Percentiles rank a stretch among this genome's conserved stretches.
Evolutionary conservation across 2,797 vertebrate genomes (phyloP).

Genomic region (Poecilia velifera): DNA sequence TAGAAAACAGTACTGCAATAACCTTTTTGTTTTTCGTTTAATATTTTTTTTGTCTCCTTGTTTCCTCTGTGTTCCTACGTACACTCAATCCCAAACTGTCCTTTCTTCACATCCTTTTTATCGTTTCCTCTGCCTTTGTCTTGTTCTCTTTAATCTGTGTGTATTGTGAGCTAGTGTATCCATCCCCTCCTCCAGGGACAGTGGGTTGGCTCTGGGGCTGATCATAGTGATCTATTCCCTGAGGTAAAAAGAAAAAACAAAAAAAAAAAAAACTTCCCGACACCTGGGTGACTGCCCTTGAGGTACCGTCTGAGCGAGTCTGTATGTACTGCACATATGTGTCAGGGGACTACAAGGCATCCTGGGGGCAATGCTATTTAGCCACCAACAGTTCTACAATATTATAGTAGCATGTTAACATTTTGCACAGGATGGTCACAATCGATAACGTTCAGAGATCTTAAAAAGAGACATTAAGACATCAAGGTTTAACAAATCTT

Average conservation of each 20-base stretch:
- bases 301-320: slow-evolving; percentile 21
- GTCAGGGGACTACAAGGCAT: slow-evolving; percentile 69
- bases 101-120: slow-evolving; percentile 9
- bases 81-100: slow-evolving; percentile 24
- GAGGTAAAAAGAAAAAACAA: slow-evolving; percentile 33
- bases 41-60: neutral
- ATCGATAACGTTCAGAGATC: neutral
- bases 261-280: slow-evolving; percentile 40
- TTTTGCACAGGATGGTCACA: neutral
- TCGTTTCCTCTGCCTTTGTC: slow-evolving; percentile 38
- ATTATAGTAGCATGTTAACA: slow-evolving; percentile 23
- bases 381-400: slow-evolving; percentile 75
- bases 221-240: slow-evolving; percentile 69
- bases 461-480: neutral
- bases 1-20: neutral
- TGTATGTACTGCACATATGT: slow-evolving; percentile 30
- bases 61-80: neutral
- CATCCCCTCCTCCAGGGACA: slow-evolving; percentile 48
- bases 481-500: neutral
- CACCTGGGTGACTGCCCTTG: slow-evolving; percentile 66
- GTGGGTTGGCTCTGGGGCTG: slow-evolving; percentile 60
- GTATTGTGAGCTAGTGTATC: slow-evolving; percentile 60
- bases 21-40: neutral
- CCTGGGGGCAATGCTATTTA: slow-evolving; percentile 75
- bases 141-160: slow-evolving; percentile 56